Percentiles rank a stretch among this genome's conserved stretches.
Evolutionary conservation across 2,888 invertebrate genomes (phyloP).

Genomic region (Microctonus hyperodae): DNA sequence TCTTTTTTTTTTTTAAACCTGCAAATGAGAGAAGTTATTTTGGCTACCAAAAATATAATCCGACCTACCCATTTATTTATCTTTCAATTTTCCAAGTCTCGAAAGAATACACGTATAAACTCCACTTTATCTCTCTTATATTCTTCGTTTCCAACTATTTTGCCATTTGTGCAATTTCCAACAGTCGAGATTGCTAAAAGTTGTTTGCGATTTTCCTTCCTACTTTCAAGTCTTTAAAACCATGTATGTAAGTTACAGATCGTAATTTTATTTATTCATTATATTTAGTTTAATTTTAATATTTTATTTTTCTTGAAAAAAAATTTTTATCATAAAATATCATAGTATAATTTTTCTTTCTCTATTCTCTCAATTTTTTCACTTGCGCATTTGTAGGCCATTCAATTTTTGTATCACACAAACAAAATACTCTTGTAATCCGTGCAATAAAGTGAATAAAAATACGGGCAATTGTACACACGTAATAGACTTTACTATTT

Average conservation of each 20-base stretch:
- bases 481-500: constrained; percentile 8
- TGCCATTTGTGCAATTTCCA: constrained; percentile 23
- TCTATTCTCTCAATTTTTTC: too few species aligned
- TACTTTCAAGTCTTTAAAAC: neutral
- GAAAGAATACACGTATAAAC: constrained; percentile 29
- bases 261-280: constrained; percentile 17
- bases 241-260: constrained; percentile 6
- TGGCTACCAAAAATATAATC: constrained; percentile 35
- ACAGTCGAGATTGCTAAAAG: constrained; percentile 30
- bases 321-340: neutral
- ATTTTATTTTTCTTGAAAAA: constrained; percentile 13
- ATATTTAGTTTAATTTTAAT: constrained; percentile 11
- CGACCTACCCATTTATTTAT: constrained; percentile 41
- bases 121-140: constrained; percentile 26
- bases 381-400: too few species aligned
- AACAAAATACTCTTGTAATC: too few species aligned
- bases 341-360: too few species aligned
- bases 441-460: constrained; percentile 46
- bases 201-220: constrained; percentile 19
- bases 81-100: constrained; percentile 38
- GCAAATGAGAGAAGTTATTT: neutral
- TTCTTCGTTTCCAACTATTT: constrained; percentile 33
- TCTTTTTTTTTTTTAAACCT: neutral
- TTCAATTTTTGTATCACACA: too few species aligned
- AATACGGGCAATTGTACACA: constrained; percentile 40